Percentiles rank a stretch among this genome's conserved stretches.
These are phyloP conservation scores for Microctonus aethiopoides DNA, from an alignment of 2,888 invertebrate genomes.

Conservation along the genomic window DNA sequence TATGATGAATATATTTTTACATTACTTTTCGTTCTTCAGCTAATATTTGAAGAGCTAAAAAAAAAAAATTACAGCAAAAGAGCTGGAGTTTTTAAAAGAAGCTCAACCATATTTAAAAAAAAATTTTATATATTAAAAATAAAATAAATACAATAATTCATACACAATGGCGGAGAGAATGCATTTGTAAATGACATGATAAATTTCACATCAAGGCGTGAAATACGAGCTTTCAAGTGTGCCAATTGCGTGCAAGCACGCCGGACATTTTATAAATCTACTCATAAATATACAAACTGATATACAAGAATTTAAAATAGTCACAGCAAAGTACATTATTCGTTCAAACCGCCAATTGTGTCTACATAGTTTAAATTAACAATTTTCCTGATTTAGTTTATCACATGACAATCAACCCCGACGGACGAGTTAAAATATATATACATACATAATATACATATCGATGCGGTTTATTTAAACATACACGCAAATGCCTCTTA, in stretches of 20 bases:
- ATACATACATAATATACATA: too few species aligned
- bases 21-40: constrained; percentile 49
- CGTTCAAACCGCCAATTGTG: not conserved
- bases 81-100: too few species aligned
- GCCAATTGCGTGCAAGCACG: constrained; percentile 10
- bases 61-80: not conserved
- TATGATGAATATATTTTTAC: not conserved
- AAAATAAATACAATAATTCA: too few species aligned
- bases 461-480: too few species aligned
- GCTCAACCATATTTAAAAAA: too few species aligned
- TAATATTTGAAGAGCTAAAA: constrained; percentile 62
- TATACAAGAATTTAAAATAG: not conserved
- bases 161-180: too few species aligned
- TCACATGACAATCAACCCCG: too few species aligned
- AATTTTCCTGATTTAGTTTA: not conserved
- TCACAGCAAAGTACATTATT: not conserved
- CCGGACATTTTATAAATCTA: not conserved
- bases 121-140: too few species aligned
- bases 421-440: too few species aligned
- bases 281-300: not conserved
- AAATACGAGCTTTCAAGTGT: constrained; percentile 1
- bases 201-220: not conserved
- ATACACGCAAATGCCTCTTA: too few species aligned
- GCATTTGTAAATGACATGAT: not conserved
- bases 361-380: not conserved